Conservation (phyloP, 2,113 vertebrate genomes). For the Centropus bengalensis region DNA sequence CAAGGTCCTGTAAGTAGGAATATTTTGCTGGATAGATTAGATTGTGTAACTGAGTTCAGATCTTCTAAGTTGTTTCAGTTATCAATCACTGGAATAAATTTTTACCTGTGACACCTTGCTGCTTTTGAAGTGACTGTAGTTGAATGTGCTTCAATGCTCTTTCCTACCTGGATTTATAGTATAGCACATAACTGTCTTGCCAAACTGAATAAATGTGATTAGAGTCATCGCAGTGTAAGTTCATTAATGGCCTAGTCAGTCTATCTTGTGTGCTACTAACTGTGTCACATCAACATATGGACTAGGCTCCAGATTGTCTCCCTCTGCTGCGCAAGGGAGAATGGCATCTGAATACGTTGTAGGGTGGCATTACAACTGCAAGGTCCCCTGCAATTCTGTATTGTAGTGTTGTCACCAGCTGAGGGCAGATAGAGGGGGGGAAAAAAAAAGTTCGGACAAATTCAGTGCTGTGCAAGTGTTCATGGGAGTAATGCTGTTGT, state of each 20-base stretch:
- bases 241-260: neutral
- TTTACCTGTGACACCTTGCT: neutral
- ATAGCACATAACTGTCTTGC: neutral
- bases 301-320: neutral
- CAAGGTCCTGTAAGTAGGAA: slow-evolving; percentile 69
- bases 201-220: neutral
- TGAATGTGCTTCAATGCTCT: neutral
- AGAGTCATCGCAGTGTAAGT: neutral
- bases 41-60: slow-evolving; percentile 6
- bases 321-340: neutral
- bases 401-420: fast-evolving
- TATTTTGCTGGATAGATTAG: slow-evolving; percentile 19
- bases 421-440: neutral
- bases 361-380: too few species aligned
- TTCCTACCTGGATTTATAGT: neutral
- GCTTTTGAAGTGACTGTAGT: slow-evolving; percentile 7
- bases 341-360: fast-evolving
- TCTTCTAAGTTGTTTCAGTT: neutral
- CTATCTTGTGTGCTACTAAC: neutral
- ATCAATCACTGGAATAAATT: slow-evolving; percentile 17
- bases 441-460: neutral
- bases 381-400: fast-evolving
- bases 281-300: fast-evolving
- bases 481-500: fast-evolving
- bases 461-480: fast-evolving